Base-by-base conservation (phyloP, 2,888 invertebrate species). In the Conus canariensis region DNA sequence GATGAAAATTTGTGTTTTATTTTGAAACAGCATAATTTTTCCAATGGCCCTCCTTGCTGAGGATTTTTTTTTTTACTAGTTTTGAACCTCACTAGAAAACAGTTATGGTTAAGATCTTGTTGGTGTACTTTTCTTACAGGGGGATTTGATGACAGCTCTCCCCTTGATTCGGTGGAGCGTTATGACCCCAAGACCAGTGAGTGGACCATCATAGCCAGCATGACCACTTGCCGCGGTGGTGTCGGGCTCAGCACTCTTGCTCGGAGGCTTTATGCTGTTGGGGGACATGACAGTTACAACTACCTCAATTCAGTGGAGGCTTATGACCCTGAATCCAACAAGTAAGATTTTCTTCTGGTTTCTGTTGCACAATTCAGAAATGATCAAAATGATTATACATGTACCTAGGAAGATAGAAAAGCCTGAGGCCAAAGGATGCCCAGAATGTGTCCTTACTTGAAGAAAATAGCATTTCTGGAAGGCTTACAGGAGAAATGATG, bases 141-240 rank as follows among this genome's bases (percentile, higher is more conserved):
- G 93, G 97, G 97, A 8, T 97, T 97, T 95, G 97, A 97, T 94
- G 97, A 97, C 93, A 97, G 96, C 94, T 95, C 96, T 6, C 97
- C 97, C 97, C 5, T 93, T 80, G 95, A 95, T 83, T 96, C 96
- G 9, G 97, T 96, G 87, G 97, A 97, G 93, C 93, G 94, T 45
- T 96, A 96, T 91, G 96, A 96, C 92, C 95, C 96, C 1, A 92
- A 92, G 25, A 93, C 93, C 45, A 95, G 96, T 91, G 93, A 93
- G 70, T 97, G 97, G 97, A 93, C 95, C 19, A 90, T 93, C 14
- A 92, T 96, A 85, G 93, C 94, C 60, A 94, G 94, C 70, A 96
- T 97, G 96, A 94, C 95, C 64, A 95, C 94, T 94, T 95, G 95
- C 56, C 92, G 96, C 88, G 97, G 94, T 90, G 97, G 95, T 93